Evolutionary conservation across 2,113 vertebrate genomes (phyloP), one percentile per base, ranked within the genome.

Genomic region (Lampris megalopsis): DNA sequence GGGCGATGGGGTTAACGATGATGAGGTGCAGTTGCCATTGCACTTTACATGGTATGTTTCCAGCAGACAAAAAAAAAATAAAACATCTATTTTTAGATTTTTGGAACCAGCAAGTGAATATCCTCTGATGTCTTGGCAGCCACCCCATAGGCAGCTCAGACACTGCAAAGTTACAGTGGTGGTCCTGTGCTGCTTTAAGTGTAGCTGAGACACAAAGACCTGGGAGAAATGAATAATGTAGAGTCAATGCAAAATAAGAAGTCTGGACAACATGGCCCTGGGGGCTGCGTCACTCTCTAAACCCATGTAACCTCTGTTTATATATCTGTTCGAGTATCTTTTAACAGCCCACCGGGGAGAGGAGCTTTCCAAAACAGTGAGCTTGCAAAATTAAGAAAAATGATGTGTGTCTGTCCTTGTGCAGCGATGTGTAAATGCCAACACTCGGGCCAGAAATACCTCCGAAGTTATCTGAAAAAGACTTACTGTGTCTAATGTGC

Each of bases 181-280:
- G 66, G 66, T 74, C 42, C 37, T 75, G 58, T 50, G 80, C 63
- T 64, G 75, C 74, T 76, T 75, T 53, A 71, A 79, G 79, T 71
- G 41, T 61, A 75, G 60, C 76, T 81, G 67, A 70, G 61, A 87
- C 85, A 76, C 75, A 88, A 87, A 90, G 75, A 79, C 79, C 71
- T 84, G 75, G 77, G 69, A 77, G 70, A 90, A 87, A 89, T 86
- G 67, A 87, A 90, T 85, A 84, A 82, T 86, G 83, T 70, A 82
- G 67, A 89, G 80, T 84, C 43, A 83, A 86, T 80, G 77, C 77
- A 73, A 65, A 53, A 3, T 79, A 80, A 82, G 77, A 80, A 75
- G 69, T 79, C 75, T 87, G 87, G 86, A 90, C 83, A 78, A 59
- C 71, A 63, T 71, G 83, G 80, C 80, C 70, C 60, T 68, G 81